phyloP scores from a whole-genome alignment of 2,113 vertebrate species.

The Myiozetetes cayanensis region DNA sequence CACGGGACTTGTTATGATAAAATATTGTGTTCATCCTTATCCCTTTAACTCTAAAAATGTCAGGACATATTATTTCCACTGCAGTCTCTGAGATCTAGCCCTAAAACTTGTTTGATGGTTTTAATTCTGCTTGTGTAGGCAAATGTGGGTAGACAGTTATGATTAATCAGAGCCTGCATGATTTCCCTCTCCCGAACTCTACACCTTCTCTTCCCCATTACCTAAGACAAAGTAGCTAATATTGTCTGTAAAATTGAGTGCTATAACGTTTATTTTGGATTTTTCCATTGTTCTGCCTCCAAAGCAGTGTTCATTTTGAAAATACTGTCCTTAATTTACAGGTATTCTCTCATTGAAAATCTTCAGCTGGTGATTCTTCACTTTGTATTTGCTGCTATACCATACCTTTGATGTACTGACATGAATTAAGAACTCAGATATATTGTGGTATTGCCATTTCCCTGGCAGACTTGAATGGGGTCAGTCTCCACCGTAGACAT shows the following conservation, averaged over 20 bases:
- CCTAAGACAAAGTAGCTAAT: background rate
- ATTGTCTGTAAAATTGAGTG: background rate
- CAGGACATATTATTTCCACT: conserved; percentile 6
- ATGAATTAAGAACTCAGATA: background rate
- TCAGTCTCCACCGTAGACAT: background rate
- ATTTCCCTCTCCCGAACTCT: background rate
- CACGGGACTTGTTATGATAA: background rate
- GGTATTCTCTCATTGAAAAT: background rate
- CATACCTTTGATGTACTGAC: background rate
- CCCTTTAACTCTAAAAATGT: conserved; percentile 30
- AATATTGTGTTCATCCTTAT: background rate
- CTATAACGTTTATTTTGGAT: background rate
- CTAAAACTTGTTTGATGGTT: background rate
- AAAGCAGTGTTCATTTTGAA: background rate
- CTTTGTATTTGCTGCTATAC: background rate
- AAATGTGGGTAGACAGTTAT: background rate
- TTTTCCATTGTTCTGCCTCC: background rate
- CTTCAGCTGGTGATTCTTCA: conserved; percentile 6
- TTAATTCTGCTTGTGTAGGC: conserved; percentile 29
- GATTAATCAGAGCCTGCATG: background rate
- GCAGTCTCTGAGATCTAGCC: background rate
- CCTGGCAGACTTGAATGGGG: conserved; percentile 4
- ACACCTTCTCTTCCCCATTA: background rate
- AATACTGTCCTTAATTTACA: background rate
- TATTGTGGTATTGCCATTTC: background rate